Conservation (phyloP, 1,140 invertebrate species). For the Rhizoglyphus robini region DNA sequence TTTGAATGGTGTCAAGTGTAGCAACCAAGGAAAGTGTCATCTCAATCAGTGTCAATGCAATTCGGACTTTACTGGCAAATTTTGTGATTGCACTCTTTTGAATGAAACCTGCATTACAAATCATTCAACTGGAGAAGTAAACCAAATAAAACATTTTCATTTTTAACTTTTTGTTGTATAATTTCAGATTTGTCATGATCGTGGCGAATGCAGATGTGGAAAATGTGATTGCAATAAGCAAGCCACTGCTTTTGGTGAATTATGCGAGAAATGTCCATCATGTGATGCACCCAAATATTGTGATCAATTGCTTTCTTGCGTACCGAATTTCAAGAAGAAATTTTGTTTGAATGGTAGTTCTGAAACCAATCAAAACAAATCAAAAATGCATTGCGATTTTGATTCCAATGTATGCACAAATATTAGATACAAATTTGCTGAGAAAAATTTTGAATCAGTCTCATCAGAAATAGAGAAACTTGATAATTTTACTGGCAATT, state of each 20-base stretch:
- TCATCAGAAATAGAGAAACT: too few species aligned
- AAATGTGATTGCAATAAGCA: constrained; percentile 18
- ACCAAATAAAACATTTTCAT: too few species aligned
- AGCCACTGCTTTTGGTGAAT: neutral
- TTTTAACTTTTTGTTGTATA: too few species aligned
- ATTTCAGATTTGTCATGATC: constrained; percentile 13
- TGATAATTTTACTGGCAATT: too few species aligned
- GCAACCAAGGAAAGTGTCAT: neutral
- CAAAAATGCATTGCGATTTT: too few species aligned
- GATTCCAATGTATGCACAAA: too few species aligned
- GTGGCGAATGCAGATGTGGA: constrained; percentile 20
- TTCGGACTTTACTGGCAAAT: neutral
- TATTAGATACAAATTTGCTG: too few species aligned
- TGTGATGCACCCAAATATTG: constrained; percentile 13
- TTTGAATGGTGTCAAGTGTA: constrained; percentile 45
- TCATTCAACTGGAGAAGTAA: neutral
- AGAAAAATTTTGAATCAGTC: too few species aligned
- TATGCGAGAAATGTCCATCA: constrained; percentile 15
- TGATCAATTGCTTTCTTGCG: neutral
- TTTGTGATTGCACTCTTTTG: constrained; percentile 8
- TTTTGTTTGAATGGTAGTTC: neutral
- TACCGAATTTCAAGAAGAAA: neutral
- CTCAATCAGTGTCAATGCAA: neutral
- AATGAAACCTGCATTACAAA: neutral
- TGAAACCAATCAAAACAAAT: too few species aligned